Evolutionary conservation across 2,888 invertebrate species (phyloP), one percentile per base, ranked within the genome.

Genomic region (Lepidocyrtoides sp.): DNA sequence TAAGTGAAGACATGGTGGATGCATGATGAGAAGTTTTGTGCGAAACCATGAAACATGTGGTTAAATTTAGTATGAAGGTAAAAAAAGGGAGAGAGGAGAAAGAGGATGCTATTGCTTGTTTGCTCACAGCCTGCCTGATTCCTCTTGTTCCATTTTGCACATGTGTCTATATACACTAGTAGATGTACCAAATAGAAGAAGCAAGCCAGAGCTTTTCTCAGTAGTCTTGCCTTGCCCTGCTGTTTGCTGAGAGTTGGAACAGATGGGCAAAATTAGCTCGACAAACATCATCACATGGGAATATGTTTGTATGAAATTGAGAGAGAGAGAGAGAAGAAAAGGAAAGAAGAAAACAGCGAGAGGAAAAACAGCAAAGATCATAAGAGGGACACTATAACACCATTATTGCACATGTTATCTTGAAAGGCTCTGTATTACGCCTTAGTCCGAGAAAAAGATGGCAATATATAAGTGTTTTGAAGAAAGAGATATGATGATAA

Each of bases 241-340:
- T 81, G 54, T 72, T 82, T 83, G 72, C 91, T 87, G 91, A 91
- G 92, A 89, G 92, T 88, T 89, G 20, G 92, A 92, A 86, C 92
- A 92, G 92, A 91, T 92, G 92, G 92, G 91, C 82, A 89, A 91
- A 92, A 91, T 92, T 91, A 92, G 89, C 91, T 92, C 86, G 83
- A 83, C 91, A 89, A 89, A 91, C 89, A 88, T 91, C 81, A 85
- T 88, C 91, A 87, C 89, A 60, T 89, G 69, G 66, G 84, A 84
- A 84, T 72, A 84, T 36, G 69, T 72, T 84, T 83, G 83, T 63
- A 48, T 66, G 83, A 63, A 82, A 82, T 44, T 23, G 29, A 66
- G 63, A 83, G 32, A 57, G 72, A 72, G 41, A 72, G 72, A 41
- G 72, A 72, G 66, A 32, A 17, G 23, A 41, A 41, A 48, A 10